phyloP scores from a whole-genome alignment of 2,113 vertebrate genomes.

The Gymnocephalus cernua region DNA sequence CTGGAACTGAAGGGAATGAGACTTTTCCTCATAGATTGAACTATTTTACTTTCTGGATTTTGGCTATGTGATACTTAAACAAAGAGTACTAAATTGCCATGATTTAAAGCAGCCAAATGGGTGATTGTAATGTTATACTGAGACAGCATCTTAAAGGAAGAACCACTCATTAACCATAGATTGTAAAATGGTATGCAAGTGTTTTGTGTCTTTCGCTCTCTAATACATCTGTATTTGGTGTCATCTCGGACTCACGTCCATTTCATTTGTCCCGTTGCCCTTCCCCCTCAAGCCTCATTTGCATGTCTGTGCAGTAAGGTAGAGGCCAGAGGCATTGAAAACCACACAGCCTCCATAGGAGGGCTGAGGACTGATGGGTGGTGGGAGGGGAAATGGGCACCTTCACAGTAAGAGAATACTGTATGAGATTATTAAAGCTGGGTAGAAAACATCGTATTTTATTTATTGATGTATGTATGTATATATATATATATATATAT shows the following conservation, averaged over 20 bases:
- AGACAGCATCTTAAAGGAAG: neutral
- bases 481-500: no score
- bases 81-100: neutral
- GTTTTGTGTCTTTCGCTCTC: neutral
- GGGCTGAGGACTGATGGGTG: neutral
- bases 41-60: neutral
- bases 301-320: neutral
- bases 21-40: constrained; percentile 1
- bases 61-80: neutral
- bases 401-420: constrained; percentile 13
- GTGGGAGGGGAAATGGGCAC: neutral
- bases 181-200: neutral
- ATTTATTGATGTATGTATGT: neutral
- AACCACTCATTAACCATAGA: neutral
- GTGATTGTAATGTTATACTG: neutral
- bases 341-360: neutral
- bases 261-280: neutral
- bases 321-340: constrained; percentile 9
- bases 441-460: neutral
- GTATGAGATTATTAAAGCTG: constrained; percentile 15
- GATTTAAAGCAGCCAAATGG: neutral
- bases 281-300: neutral
- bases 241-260: neutral
- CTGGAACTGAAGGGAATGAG: constrained; percentile 2
- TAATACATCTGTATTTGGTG: neutral